Base-by-base conservation (phyloP, 1,140 invertebrate species). In the Neodiprion pinetum region DNA sequence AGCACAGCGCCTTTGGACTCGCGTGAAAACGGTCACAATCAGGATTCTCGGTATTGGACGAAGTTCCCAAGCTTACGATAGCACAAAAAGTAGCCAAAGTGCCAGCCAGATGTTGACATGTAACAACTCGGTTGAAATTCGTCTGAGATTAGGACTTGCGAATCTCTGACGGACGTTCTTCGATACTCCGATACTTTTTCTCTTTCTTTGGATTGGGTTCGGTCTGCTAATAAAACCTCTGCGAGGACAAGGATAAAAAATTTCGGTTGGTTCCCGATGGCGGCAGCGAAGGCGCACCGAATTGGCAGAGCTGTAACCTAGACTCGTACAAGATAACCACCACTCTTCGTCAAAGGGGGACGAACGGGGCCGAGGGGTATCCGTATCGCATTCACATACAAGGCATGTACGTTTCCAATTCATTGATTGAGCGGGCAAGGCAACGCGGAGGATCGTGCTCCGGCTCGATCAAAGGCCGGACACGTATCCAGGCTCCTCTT, bases 391-490 rank as follows among this genome's bases (percentile, higher is more conserved):
- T 69, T 69, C 67, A 47, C 67, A 69, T 23, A 69, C 67, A 69
- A 21, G 67, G 40, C 67, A 69, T 69, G 67, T 69, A 69, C 67
- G 67, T 69, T 69, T 69, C 67, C 67, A 69, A 69, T 69, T 69
- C 67, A 69, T 69, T 69, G 67, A 69, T 69, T 69, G 67, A 69
- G 67, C 67, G 23, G 67, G 67, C 67, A 69, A 11, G 40, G 40
- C 67, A 47, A 23, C 4, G 17, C 67, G 12, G 40, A 47, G 67
- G 40, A 69, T 23, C 67, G 21, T 21, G 40, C 67, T 69, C 8
- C 10, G 21, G 40, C 67, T 69, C 21, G 67, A 69, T 69, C 67
- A 69, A 14, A 69, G 67, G 67, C 67, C 67, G 67, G 67, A 69
- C 67, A 69, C 67, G 67, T 69, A 23, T 47, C 21, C 21, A 23